Base-by-base conservation (phyloP, 2,113 vertebrate genomes). In the Lates calcarifer region DNA sequence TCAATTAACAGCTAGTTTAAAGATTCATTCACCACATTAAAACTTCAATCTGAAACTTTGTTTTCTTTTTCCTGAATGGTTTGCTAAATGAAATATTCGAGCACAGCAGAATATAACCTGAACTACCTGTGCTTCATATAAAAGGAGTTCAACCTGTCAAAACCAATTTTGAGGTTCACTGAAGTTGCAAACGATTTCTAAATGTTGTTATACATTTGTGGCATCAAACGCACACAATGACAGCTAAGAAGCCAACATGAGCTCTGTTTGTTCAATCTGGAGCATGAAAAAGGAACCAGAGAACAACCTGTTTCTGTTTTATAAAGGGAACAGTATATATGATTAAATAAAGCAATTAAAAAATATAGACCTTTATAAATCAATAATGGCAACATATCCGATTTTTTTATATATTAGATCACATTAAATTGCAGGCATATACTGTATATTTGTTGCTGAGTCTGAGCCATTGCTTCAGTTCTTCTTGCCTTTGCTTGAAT, bases 181-280 rank as follows among this genome's bases (percentile, higher is more conserved):
- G 31, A 74, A 61, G 57, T 45, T 35, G 55, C 31, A 68, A 64
- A 79, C 20, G 5, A 49, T 64, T 22, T 57, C 39, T 45, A 26
- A 53, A 60, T 20, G 57, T 24, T 65, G 41, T 53, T 24, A 12
- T 26, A 14, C 26, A 31, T 45, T 22, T 29, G 55, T 41, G 39
- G 22, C 20, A 68, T 63, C 37, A 63, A 56, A 79, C 22, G 55
- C 12, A 51, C 37, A 20, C 1, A 55, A 8, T 28, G 47, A 39
- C 47, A 63, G 37, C 28, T 43, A 26, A 31, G 62, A 47, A 62
- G 5, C 1, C 28, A 15, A 43, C 28, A 13, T 14, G 51, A 28
- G 18, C 29, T 20, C 15, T 45, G 6, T 45, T 45, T 39, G 26
- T 35, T 60, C 28, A 45, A 13, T 26, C 15, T 51, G 35, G 35